Percentiles rank a stretch among this genome's conserved stretches.
phyloP scores from a whole-genome alignment of 2,113 vertebrate genomes.

The Gambusia holbrooki region DNA sequence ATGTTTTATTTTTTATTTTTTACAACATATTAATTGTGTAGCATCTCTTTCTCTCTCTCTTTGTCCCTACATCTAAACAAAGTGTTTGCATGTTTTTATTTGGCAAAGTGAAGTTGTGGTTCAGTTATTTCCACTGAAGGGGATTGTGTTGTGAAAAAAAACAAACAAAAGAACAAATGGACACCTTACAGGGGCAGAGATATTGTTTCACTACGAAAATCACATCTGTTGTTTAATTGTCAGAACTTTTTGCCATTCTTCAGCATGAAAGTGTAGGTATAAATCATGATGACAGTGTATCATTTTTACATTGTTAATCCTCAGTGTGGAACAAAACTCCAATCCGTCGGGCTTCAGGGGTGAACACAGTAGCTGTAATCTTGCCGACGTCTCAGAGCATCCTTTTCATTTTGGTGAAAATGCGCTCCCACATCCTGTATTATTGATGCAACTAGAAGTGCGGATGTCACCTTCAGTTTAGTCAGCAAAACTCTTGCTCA shows the following conservation, averaged over 20 bases:
- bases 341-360: constrained; percentile 16
- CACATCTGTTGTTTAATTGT: background rate
- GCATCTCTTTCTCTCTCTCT: too few species aligned
- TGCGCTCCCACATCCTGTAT: constrained; percentile 19
- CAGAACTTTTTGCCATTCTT: constrained; percentile 3
- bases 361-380: constrained; percentile 19
- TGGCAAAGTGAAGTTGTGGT: background rate
- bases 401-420: constrained; percentile 31
- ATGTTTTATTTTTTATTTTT: too few species aligned
- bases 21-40: too few species aligned
- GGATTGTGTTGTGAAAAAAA: constrained; percentile 26
- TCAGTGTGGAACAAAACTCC: constrained; percentile 26
- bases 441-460: constrained; percentile 31
- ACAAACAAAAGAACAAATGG: background rate
- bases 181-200: background rate
- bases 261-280: constrained; percentile 8
- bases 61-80: too few species aligned
- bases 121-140: constrained; percentile 31
- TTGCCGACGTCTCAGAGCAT: constrained; percentile 14
- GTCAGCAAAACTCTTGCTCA: constrained; percentile 38
- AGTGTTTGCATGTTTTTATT: background rate
- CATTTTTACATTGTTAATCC: constrained; percentile 6
- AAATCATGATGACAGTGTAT: constrained; percentile 16
- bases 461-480: constrained; percentile 27
- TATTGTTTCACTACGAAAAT: background rate